These are phyloP conservation scores for Ellobium chinense DNA, from an alignment of 2,888 invertebrate genomes.

Conservation along the genomic window DNA sequence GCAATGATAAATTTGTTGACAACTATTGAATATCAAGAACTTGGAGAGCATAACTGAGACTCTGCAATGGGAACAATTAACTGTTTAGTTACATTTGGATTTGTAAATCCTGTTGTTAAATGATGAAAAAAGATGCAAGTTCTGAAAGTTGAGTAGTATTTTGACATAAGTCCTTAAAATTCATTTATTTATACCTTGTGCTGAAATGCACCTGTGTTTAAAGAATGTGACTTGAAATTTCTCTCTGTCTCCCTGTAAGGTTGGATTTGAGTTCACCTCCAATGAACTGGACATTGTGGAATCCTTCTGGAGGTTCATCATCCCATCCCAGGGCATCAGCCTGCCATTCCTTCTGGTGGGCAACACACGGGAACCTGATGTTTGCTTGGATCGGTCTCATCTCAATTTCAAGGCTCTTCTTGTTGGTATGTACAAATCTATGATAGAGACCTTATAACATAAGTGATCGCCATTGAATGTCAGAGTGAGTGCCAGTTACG, in stretches of 20 bases:
- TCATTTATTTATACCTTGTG: background rate
- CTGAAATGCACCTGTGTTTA: background rate
- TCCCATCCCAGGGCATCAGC: conserved; percentile 82
- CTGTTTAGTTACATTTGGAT: too few species aligned
- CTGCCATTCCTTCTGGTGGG: conserved; percentile 84
- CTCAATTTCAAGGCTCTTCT: conserved; percentile 84
- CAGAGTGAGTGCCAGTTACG: too few species aligned
- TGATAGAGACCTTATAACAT: too few species aligned
- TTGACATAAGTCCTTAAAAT: background rate
- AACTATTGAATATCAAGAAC: too few species aligned
- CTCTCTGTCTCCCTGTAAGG: conserved; percentile 57
- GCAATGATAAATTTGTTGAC: too few species aligned
- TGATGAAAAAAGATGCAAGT: too few species aligned
- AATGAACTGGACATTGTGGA: conserved; percentile 84
- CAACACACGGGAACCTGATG: conserved; percentile 83
- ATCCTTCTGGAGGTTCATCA: conserved; percentile 84
- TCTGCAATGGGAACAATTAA: too few species aligned
- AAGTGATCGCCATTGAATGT: too few species aligned
- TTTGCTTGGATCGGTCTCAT: conserved; percentile 83
- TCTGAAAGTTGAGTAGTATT: too few species aligned
- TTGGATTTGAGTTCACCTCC: conserved; percentile 85
- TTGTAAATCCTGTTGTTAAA: too few species aligned
- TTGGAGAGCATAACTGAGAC: too few species aligned
- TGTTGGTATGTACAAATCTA: conserved; percentile 80
- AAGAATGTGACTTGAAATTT: background rate